Conservation (phyloP, 2,888 invertebrate species). For the Lithosia quadra region DNA sequence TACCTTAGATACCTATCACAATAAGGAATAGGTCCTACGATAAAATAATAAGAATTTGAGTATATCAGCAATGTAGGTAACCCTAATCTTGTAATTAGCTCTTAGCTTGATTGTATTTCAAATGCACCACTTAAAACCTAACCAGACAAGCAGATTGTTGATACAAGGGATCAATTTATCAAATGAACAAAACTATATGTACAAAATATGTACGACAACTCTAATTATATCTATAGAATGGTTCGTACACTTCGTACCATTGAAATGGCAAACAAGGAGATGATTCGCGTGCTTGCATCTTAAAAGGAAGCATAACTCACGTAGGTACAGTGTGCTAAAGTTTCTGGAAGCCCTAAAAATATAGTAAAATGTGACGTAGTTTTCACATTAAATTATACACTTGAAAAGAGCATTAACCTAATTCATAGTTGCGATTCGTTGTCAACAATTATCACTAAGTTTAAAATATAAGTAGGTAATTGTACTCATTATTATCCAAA, state of each 20-base stretch:
- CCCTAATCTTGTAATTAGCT: not conserved
- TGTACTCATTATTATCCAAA: not conserved
- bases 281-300: not conserved
- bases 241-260: not conserved
- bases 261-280: constrained; percentile 19
- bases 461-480: not conserved
- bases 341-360: too few relatives aligned
- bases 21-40: not conserved
- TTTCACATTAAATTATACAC: too few relatives aligned
- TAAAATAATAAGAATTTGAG: not conserved
- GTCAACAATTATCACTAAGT: too few relatives aligned
- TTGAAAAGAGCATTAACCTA: not conserved
- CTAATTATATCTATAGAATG: not conserved
- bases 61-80: not conserved
- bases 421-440: not conserved
- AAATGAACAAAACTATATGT: not conserved
- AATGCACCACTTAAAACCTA: not conserved
- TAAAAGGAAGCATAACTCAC: not conserved
- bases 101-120: not conserved
- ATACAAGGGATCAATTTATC: not conserved
- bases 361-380: too few relatives aligned
- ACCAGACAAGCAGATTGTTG: not conserved
- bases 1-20: not conserved
- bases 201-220: not conserved
- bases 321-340: not conserved